Conservation (phyloP, 2,113 vertebrate genomes). For the Coryphaenoides rupestris region DNA sequence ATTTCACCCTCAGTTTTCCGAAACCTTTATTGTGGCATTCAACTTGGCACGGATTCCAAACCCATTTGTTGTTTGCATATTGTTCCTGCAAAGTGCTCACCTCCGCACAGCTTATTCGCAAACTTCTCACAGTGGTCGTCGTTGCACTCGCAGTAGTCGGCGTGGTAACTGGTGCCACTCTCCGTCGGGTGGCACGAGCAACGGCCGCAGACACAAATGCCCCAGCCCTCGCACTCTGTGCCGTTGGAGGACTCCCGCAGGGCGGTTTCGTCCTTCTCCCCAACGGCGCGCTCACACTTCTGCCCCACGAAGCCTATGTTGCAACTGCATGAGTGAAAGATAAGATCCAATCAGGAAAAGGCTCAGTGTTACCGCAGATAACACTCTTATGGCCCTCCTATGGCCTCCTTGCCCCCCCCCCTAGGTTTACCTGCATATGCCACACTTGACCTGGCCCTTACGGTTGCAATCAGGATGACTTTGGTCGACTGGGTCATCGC, state of each 20-base stretch:
- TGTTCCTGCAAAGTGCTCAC: conserved; percentile 39
- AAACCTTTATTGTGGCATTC: no score
- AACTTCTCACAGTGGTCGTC: conserved; percentile 82
- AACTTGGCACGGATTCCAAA: no score
- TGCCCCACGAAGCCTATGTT: conserved; percentile 67
- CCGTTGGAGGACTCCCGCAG: conserved; percentile 79
- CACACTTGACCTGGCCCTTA: conserved; percentile 76
- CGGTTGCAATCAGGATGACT: conserved; percentile 42
- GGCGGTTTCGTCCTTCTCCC: conserved; percentile 68
- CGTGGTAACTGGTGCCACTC: conserved; percentile 69
- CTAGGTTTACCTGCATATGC: conserved; percentile 85
- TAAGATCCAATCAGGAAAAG: neutral
- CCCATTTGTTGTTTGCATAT: no score
- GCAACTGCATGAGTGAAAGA: conserved; percentile 69
- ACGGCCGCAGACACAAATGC: conserved; percentile 88
- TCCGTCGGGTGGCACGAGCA: conserved; percentile 79
- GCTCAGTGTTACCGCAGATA: neutral
- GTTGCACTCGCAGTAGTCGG: conserved; percentile 82
- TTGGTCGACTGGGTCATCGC: conserved; percentile 7
- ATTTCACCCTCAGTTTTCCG: no score
- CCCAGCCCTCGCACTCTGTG: conserved; percentile 82
- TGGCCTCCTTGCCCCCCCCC: neutral
- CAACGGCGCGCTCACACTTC: conserved; percentile 81
- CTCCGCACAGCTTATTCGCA: conserved; percentile 75
- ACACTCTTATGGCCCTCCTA: neutral